Evolutionary conservation across 2,797 vertebrate genomes (phyloP).

Genomic region (Hoplostethus atlanticus): DNA sequence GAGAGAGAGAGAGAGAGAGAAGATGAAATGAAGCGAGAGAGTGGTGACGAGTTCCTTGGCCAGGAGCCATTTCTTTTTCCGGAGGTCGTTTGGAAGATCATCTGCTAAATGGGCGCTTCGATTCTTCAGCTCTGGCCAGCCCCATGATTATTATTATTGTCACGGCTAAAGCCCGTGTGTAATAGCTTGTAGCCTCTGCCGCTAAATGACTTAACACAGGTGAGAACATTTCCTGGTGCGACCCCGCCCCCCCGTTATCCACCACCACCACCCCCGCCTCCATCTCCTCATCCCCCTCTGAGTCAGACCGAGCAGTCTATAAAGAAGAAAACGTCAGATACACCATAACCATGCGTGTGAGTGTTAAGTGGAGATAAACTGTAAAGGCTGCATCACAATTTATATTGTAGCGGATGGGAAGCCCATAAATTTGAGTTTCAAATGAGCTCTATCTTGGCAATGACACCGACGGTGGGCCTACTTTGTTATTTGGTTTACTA

Average conservation of each 20-base stretch:
- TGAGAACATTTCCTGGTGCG: constrained; percentile 62
- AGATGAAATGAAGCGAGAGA: constrained; percentile 8
- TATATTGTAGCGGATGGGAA: too few relatives aligned
- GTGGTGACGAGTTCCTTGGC: constrained; percentile 64
- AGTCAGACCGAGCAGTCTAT: neutral
- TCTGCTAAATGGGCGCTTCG: constrained; percentile 74
- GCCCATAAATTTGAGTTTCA: too few relatives aligned
- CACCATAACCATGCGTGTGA: too few relatives aligned
- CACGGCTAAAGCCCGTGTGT: constrained; percentile 62
- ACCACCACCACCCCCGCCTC: too few relatives aligned
- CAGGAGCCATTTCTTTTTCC: constrained; percentile 55
- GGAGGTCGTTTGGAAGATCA: constrained; percentile 70
- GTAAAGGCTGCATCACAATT: too few relatives aligned
- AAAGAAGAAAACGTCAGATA: too few relatives aligned
- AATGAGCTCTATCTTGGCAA: too few relatives aligned
- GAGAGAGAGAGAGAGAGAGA: neutral
- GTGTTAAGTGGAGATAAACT: too few relatives aligned
- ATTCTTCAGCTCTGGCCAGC: constrained; percentile 58
- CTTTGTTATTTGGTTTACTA: too few relatives aligned
- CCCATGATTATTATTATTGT: constrained; percentile 79
- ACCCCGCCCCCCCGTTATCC: constrained; percentile 16
- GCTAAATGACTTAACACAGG: constrained; percentile 71
- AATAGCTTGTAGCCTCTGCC: constrained; percentile 71
- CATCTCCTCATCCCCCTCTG: too few relatives aligned
- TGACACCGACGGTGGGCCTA: too few relatives aligned